These are phyloP conservation scores for Spodoptera picta DNA, from an alignment of 2,888 invertebrate genomes.

Conservation along the genomic window DNA sequence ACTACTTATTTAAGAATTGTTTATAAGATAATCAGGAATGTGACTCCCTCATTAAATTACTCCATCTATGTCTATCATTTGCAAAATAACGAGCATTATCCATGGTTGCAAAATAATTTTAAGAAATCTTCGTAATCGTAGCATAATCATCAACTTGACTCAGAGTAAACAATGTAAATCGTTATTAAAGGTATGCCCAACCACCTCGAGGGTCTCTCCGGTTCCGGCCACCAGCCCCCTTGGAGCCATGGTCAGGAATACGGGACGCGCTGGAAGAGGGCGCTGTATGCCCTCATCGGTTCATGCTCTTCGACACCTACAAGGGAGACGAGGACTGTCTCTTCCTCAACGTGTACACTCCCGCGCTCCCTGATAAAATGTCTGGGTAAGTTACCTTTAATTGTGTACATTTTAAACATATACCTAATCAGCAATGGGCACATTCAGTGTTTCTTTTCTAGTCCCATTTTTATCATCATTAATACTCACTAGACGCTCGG, in stretches of 20 bases:
- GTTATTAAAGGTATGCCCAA: slow-evolving; percentile 77
- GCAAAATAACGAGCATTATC: too few species aligned
- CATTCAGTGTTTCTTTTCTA: too few species aligned
- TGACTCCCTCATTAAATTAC: too few species aligned
- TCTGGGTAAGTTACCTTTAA: slow-evolving; percentile 72
- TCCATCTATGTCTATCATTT: too few species aligned
- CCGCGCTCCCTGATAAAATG: slow-evolving; percentile 84
- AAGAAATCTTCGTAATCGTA: too few species aligned
- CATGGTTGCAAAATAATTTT: too few species aligned
- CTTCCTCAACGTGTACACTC: slow-evolving; percentile 92
- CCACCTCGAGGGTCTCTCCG: slow-evolving; percentile 83
- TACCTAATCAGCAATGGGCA: too few species aligned
- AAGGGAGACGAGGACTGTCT: slow-evolving; percentile 91
- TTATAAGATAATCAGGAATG: too few species aligned
- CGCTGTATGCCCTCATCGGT: slow-evolving; percentile 91
- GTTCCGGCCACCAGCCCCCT: slow-evolving; percentile 89
- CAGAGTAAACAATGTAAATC: slow-evolving; percentile 4
- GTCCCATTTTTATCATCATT: too few species aligned
- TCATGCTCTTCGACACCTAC: slow-evolving; percentile 90
- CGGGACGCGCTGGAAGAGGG: slow-evolving; percentile 91
- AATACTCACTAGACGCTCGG: too few species aligned
- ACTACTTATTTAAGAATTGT: too few species aligned
- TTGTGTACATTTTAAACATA: not conserved
- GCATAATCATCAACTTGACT: not conserved
- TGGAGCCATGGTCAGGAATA: slow-evolving; percentile 89